A percentile compares a stretch with the other conserved stretches of the same genome.
phyloP scores from a whole-genome alignment of 30 jellyfish, hydroid and myxozoan genomes.

The Chironex yamaguchii region DNA sequence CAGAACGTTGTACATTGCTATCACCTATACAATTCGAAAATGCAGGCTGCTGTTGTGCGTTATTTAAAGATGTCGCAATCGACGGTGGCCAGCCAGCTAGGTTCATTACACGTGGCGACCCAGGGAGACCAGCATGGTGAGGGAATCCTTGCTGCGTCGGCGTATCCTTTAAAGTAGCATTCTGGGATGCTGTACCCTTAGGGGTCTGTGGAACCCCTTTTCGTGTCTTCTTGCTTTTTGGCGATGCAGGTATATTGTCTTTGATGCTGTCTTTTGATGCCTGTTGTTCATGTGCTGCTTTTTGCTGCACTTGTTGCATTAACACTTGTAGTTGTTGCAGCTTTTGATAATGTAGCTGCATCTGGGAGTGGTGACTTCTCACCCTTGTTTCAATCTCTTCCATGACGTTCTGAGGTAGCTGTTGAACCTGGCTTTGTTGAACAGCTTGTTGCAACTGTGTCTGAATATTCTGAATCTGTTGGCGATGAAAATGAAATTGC shows the following conservation, averaged over 20 bases:
- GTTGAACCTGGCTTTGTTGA: conserved; percentile 62
- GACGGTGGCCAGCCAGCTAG: background rate
- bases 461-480: conserved; percentile 86
- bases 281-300: conserved; percentile 70
- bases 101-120: background rate
- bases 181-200: background rate
- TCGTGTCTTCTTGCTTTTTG: background rate
- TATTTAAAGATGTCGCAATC: background rate
- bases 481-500: conserved; percentile 96
- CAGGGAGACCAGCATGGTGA: background rate
- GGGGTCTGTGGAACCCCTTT: background rate
- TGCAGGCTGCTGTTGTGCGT: background rate
- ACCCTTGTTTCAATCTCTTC: conserved; percentile 83
- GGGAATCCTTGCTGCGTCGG: background rate
- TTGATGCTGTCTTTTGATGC: background rate
- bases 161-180: background rate
- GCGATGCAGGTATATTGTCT: background rate
- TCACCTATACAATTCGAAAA: too few species aligned
- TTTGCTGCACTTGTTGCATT: conserved; percentile 84
- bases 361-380: conserved; percentile 88
- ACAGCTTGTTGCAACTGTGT: conserved; percentile 85
- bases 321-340: conserved; percentile 86
- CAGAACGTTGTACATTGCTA: background rate
- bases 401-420: conserved; percentile 89
- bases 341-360: conserved; percentile 90